phyloP scores from a whole-genome alignment of 2,797 vertebrate genomes.

The Enoplosus armatus region DNA sequence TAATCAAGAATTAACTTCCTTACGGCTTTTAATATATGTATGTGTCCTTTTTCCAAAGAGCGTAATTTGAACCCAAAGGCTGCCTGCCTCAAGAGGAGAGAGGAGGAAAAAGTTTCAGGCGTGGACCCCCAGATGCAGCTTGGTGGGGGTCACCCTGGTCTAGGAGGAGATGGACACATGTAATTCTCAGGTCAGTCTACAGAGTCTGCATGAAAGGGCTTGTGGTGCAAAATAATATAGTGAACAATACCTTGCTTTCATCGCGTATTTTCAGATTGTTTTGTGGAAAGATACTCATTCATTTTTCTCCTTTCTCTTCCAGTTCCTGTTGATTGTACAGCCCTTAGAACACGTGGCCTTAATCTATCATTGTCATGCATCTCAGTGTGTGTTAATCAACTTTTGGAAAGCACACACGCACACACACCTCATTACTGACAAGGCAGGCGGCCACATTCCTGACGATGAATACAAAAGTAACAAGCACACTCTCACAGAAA shows the following conservation, averaged over 20 bases:
- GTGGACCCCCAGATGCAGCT: slow-evolving; percentile 95
- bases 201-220: neutral
- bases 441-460: slow-evolving; percentile 80
- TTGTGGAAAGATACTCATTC: neutral
- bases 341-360: slow-evolving; percentile 88
- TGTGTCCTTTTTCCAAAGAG: slow-evolving; percentile 81
- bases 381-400: slow-evolving; percentile 79
- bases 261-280: neutral
- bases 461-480: slow-evolving; percentile 64
- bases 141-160: slow-evolving; percentile 89
- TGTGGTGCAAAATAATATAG: neutral
- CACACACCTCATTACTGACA: slow-evolving; percentile 75
- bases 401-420: slow-evolving; percentile 62
- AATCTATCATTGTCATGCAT: slow-evolving; percentile 83
- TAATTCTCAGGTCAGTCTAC: slow-evolving; percentile 81
- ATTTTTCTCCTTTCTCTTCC: slow-evolving; percentile 54
- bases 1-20: neutral
- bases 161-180: slow-evolving; percentile 94
- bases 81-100: slow-evolving; percentile 97
- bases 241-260: neutral
- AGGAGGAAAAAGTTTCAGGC: slow-evolving; percentile 97
- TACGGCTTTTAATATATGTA: slow-evolving; percentile 10
- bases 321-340: slow-evolving; percentile 82
- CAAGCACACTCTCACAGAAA: slow-evolving; percentile 67
- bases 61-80: slow-evolving; percentile 99